A percentile compares a stretch with the other conserved stretches of the same genome.
These are phyloP conservation scores for Brevimyrus niger DNA, from an alignment of 2,113 vertebrate genomes.

Conservation along the genomic window DNA sequence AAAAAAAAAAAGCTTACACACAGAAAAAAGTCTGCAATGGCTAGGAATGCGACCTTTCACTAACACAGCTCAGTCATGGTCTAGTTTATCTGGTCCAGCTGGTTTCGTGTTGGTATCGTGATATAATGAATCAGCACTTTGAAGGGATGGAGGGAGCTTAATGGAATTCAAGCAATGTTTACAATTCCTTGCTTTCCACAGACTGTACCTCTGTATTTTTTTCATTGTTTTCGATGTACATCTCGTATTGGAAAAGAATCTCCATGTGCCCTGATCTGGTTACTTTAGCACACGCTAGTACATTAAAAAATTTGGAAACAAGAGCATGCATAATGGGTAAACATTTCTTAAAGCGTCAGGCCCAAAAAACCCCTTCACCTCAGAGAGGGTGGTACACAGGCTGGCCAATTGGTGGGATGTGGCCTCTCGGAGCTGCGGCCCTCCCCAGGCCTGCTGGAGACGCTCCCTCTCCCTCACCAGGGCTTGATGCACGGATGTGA, in stretches of 20 bases:
- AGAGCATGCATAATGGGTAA: not conserved
- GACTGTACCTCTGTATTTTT: not conserved
- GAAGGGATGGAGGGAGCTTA: not conserved
- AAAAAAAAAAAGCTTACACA: not conserved
- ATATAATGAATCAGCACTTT: not conserved
- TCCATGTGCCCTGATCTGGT: not conserved
- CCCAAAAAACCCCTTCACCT: conserved; percentile 11
- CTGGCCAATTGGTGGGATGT: conserved; percentile 57
- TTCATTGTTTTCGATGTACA: not conserved
- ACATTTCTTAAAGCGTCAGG: not conserved
- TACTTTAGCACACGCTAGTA: not conserved
- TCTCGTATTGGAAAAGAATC: not conserved
- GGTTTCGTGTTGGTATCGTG: not conserved
- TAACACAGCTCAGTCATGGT: not conserved
- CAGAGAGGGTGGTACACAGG: conserved; percentile 44
- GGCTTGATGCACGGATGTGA: conserved; percentile 55
- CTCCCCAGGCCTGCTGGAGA: conserved; percentile 57
- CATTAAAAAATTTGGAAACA: not conserved
- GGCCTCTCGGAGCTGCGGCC: conserved; percentile 50
- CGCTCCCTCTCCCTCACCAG: conserved; percentile 56
- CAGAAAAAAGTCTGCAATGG: not conserved
- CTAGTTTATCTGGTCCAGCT: not conserved
- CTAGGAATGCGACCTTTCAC: not conserved
- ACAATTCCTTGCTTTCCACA: not conserved
- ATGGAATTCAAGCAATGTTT: not conserved